Evolutionary conservation across 2,113 vertebrate genomes (phyloP), one percentile per base, ranked within the genome.

Genomic region (Xiphias gladius): DNA sequence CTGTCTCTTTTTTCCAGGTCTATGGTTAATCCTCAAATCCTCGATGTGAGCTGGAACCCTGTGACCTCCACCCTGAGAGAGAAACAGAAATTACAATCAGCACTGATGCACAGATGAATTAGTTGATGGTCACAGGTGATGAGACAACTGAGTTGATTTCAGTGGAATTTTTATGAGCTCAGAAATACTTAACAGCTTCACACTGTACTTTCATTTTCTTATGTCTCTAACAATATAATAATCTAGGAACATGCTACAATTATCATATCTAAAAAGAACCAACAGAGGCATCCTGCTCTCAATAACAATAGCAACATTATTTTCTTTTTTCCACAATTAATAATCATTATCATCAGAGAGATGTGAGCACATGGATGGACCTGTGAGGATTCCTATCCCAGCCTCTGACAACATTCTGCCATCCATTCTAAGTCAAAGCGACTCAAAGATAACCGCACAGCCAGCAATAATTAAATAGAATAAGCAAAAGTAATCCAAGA

Each of bases 61-160:
- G 82, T 70, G 71, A 91, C 88, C 92, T 91, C 88, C 88, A 89
- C 78, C 91, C 91, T 92, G 73, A 61, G 37, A 84, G 20, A 90
- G 24, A 89, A 74, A 89, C 17, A 83, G 41, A 86, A 85, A 85
- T 69, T 39, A 71, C n/a, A 76, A 22, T 91, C 68, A 91, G 61
- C 32, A 57, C 16, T 54, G 39, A 84, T 37, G 70, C 52, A 80
- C 41, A 69, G 39, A 66, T 81, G 1, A 69, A 62, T 76, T 79
- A 80, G 57, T 71, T 28, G 54, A 68, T 59, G 22, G 11, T 39
- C 61, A 39, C n/a, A 73, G 30, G 17, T 61, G 17, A 73, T 2
- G 0, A 74, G 13, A 73, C 39, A 71, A 43, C 10, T 19, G 0
- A 63, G 13, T 55, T 24, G 1, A 55, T 81, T 85, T 69, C 20